Percentiles rank a stretch among this genome's conserved stretches.
Conservation (phyloP, 2,113 vertebrate species). For the Protobothrops flavoviridis region DNA sequence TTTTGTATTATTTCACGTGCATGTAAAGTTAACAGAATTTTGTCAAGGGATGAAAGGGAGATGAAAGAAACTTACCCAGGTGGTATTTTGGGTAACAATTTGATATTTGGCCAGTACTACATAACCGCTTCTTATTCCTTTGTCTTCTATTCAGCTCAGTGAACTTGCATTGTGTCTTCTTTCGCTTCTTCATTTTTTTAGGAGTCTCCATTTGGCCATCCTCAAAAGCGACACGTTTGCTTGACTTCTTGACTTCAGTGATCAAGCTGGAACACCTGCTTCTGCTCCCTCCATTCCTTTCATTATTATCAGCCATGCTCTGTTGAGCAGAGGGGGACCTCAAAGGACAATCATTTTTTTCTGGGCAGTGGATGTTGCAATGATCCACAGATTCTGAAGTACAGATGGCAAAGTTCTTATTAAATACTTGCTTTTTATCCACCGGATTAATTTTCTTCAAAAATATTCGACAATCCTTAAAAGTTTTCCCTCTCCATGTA, state of each 20-base stretch:
- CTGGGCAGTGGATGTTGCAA: slow-evolving; percentile 58
- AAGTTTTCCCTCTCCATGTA: slow-evolving; percentile 82
- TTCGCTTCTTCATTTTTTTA: slow-evolving; percentile 75
- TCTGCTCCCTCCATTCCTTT: slow-evolving; percentile 60
- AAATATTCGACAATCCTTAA: slow-evolving; percentile 95
- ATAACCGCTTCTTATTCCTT: slow-evolving; percentile 82
- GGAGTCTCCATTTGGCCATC: slow-evolving; percentile 59
- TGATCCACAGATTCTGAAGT: slow-evolving; percentile 65
- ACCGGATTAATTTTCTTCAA: slow-evolving; percentile 89
- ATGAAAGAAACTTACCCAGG: slow-evolving; percentile 81
- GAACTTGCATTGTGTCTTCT: slow-evolving; percentile 73
- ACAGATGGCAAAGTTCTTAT: slow-evolving; percentile 65
- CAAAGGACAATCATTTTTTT: slow-evolving; percentile 65
- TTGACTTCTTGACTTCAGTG: slow-evolving; percentile 57
- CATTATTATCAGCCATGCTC: slow-evolving; percentile 54
- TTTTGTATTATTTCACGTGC: slow-evolving; percentile 15
- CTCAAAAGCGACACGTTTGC: slow-evolving; percentile 56
- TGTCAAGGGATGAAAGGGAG: slow-evolving; percentile 60
- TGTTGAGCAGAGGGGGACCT: slow-evolving; percentile 69
- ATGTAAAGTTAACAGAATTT: slow-evolving; percentile 50
- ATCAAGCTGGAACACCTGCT: slow-evolving; percentile 53
- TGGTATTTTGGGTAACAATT: slow-evolving; percentile 87
- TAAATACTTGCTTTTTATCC: slow-evolving; percentile 74
- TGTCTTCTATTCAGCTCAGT: slow-evolving; percentile 77
- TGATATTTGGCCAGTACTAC: slow-evolving; percentile 81